Base-by-base conservation (phyloP, 2,888 invertebrate genomes). In the Nebria salina region DNA sequence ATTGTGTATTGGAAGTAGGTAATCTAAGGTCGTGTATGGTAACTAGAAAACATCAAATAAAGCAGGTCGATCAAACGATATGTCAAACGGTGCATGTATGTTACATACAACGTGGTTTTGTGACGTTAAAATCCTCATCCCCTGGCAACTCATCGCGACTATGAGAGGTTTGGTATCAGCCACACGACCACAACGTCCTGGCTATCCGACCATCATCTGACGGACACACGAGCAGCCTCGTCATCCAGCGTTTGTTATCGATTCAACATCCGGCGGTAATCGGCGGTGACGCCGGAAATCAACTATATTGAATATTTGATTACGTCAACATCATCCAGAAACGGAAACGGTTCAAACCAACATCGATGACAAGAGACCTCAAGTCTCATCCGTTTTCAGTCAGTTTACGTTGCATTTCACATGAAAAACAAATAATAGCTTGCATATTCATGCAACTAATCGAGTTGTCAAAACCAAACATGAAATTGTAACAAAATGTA, bases 271-370 rank as follows among this genome's bases (percentile, higher is more conserved):
- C 79, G 73, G 66, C 79, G 75, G 75, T 79, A 79, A 79, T 75
- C 79, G 79, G 74, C 26, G 73, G 65, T 68, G 73, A 78, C 65
- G 78, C 64, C 78, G 73, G 72, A 72, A 79, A 79, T 79, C 80
- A 75, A 80, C 80, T 75, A 72, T 80, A 80, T 80, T 80, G 80
- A 80, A 80, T 80, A 80, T 80, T 80, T 80, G 80, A 80, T 80
- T 75, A 75, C 75, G 80, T 75, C 80, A 80, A 79, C 79, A 79
- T 79, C 66, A 79, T 65, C 79, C 54, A 54, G 72, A 72, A 75
- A 20, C n/a, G 54, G 11, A 54, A 54, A 8, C 54, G 54, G 54
- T 13, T 34, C 34, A 34, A 7, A 54, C 7, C 54, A 54, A 8
- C 54, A 54, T 8, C 54, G 54, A 11, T 54, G 54, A 54, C 54